phyloP scores from a whole-genome alignment of 2,888 invertebrate genomes.

The Athripsodes cinereus region DNA sequence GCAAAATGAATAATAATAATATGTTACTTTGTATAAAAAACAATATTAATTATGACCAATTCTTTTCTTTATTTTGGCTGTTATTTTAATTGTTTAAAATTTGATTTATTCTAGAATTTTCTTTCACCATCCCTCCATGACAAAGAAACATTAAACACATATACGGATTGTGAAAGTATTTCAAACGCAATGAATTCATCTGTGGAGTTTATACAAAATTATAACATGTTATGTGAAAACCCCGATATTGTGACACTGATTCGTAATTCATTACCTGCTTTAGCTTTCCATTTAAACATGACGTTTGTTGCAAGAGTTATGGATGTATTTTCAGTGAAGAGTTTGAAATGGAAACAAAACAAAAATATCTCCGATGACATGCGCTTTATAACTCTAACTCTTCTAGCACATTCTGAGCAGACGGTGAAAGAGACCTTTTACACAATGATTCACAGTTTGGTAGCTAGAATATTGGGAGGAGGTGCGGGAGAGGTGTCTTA shows the following conservation, averaged over 20 bases:
- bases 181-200: constrained; percentile 43
- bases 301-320: constrained; percentile 44
- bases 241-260: constrained; percentile 42
- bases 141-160: constrained; percentile 36
- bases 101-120: constrained; percentile 38
- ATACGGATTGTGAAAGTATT: constrained; percentile 39
- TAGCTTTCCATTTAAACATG: constrained; percentile 55
- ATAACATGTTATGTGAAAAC: constrained; percentile 30
- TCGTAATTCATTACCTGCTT: constrained; percentile 48
- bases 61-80: too few species aligned
- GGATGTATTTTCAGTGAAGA: constrained; percentile 37
- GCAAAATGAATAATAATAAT: too few species aligned
- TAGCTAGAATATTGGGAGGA: constrained; percentile 51
- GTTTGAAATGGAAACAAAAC: constrained; percentile 36
- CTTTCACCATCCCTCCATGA: constrained; percentile 26
- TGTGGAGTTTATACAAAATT: constrained; percentile 39
- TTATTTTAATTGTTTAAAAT: too few species aligned
- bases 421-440: constrained; percentile 53
- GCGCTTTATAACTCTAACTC: constrained; percentile 43
- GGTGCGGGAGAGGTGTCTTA: constrained; percentile 37
- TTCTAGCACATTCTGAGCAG: constrained; percentile 52
- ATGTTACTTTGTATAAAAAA: too few species aligned
- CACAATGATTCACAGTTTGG: constrained; percentile 46
- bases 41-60: too few species aligned
- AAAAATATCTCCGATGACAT: constrained; percentile 38